phyloP scores from a whole-genome alignment of 35 echinoderm and acorn worm species.

The Patiria miniata region DNA sequence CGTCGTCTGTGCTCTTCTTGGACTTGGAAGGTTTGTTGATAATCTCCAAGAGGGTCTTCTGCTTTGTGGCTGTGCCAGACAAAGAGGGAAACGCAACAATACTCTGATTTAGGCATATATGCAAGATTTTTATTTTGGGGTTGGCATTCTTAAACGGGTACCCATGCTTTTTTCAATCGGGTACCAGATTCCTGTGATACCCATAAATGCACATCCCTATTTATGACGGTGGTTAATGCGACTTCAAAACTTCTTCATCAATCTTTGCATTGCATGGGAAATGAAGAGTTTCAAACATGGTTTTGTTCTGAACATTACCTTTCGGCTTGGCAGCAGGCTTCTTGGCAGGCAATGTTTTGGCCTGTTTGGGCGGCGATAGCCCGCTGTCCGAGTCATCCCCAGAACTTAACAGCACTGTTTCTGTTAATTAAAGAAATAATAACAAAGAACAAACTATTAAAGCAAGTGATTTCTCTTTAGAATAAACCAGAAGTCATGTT shows the following conservation, averaged over 20 bases:
- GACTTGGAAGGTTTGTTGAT: background rate
- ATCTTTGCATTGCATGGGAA: too few relatives aligned
- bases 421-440: background rate
- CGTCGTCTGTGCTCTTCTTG: conserved; percentile 25
- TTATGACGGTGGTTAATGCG: too few relatives aligned
- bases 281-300: too few relatives aligned
- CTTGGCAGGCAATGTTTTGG: background rate
- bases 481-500: background rate
- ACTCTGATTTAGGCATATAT: too few relatives aligned
- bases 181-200: too few relatives aligned
- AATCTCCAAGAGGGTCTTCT: background rate
- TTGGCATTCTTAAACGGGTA: too few relatives aligned
- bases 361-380: background rate
- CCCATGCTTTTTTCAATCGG: too few relatives aligned
- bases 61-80: background rate
- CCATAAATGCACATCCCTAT: too few relatives aligned
- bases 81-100: background rate
- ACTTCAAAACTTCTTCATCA: too few relatives aligned
- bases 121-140: too few relatives aligned
- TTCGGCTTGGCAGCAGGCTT: conserved; percentile 23
- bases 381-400: background rate
- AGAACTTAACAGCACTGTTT: background rate
- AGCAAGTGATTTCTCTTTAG: background rate
- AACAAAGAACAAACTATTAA: background rate
- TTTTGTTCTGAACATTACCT: background rate